phyloP scores from a whole-genome alignment of 1,140 invertebrate genomes.

The Dendroctonus valens region DNA sequence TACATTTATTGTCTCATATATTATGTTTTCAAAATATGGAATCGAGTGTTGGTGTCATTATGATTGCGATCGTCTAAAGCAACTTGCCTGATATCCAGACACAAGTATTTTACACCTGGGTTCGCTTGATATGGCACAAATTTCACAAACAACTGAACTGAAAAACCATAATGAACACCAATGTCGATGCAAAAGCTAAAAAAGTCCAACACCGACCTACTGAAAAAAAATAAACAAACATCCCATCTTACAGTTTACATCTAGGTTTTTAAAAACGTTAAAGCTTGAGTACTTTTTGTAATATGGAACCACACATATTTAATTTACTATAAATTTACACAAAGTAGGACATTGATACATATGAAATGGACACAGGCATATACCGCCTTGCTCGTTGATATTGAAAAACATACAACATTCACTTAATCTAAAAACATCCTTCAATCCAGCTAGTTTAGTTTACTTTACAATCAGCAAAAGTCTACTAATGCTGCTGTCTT shows the following conservation, averaged over 20 bases:
- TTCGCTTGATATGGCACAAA: too few relatives aligned
- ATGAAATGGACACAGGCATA: conserved; percentile 27
- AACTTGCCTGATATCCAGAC: too few relatives aligned
- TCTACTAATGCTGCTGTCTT: too few relatives aligned
- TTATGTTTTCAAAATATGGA: conserved; percentile 22
- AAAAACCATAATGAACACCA: conserved; percentile 3
- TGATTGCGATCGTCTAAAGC: background rate
- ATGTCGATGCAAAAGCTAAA: conserved; percentile 14
- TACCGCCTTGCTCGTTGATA: conserved; percentile 43
- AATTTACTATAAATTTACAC: conserved; percentile 21
- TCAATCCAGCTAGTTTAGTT: background rate
- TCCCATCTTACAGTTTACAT: conserved; percentile 25
- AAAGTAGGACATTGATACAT: conserved; percentile 25
- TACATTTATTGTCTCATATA: conserved; percentile 33
- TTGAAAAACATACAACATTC: conserved; percentile 47
- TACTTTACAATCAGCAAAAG: too few relatives aligned
- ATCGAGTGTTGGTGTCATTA: conserved; percentile 11
- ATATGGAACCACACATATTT: conserved; percentile 33
- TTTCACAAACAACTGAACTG: background rate
- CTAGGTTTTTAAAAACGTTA: conserved; percentile 33
- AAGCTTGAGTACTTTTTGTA: conserved; percentile 32
- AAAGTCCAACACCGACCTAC: conserved; percentile 25
- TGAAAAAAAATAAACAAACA: conserved; percentile 18
- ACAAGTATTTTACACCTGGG: too few relatives aligned
- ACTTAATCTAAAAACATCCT: conserved; percentile 32